Evolutionary conservation across 2,113 vertebrate genomes (phyloP), one percentile per base, ranked within the genome.

Genomic region (Clarias gariepinus): DNA sequence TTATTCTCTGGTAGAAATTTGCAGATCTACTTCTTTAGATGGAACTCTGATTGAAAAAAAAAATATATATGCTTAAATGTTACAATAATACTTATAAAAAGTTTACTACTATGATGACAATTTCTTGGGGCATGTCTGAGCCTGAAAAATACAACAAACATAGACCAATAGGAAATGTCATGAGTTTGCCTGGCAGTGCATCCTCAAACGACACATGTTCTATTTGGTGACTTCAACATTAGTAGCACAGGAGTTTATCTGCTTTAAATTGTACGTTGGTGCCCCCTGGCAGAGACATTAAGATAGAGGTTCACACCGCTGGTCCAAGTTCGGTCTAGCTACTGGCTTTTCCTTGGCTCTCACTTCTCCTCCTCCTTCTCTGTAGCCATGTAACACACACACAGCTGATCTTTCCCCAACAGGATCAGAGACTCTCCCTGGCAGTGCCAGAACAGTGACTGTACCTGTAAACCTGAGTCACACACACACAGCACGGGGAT

Each of bases 381-480:
- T 0, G 88, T 92, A 68, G 97, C 97, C 90, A 98, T 94, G 92
- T 97, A 99, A 86, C 97, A 99, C 82, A 99, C 91, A 82, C 98
- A 99, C 74, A 98, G 95, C 89, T 96, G 95, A 7, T 99, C 98
- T 90, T 98, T 99, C 28, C 96, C 95, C 58, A 98, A 87, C 15
- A 99, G 94, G 3, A 94, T 92, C 88, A 99, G 66, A 2, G 95
- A 94, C 64, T 97, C 94, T 33, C 97, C 98, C 0, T 87, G 95
- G 68, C 89, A 79, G 73, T 97, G 96, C 98, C 98, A 99, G 87
- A 89, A 94, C 6, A 99, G 64, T 0, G 96, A 95, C 0, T 95
- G 91, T 0, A 99, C 95, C 84, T 96, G 96, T 74, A 99, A 97
- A 82, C 94, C 94, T 81, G 78, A 60, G 78, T 81, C 7, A 41